Evolutionary conservation across 2,797 vertebrate species (phyloP), one percentile per base, ranked within the genome.

Genomic region (Eulemur rubriventer): DNA sequence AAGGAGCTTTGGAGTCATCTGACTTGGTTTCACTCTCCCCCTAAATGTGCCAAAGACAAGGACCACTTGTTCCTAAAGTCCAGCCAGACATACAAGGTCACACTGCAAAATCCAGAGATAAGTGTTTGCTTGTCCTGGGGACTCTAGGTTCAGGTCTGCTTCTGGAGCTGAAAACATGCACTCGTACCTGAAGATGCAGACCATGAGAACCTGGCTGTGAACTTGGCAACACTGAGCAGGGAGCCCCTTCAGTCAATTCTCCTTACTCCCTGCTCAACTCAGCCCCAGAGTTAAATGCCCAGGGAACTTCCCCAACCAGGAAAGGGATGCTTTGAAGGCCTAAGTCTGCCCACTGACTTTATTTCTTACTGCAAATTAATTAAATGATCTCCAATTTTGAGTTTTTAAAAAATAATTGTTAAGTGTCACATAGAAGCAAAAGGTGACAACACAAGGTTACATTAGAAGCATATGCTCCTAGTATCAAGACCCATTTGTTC

Each of bases 41-140:
- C 80, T 81, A 70, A 57, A 41, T 43, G 79, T 83, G 46, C 96
- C 95, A 86, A 89, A 38, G 94, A 81, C 0, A 30, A 80, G 75
- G 38, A 91, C 46, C 83, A 55, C 90, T 94, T 94, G 75, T 93
- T 91, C 92, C 87, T 73, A 63, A 83, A 87, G 82, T 61, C 92
- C 55, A 55, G 87, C 84, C 67, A 92, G 91, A 24, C 55, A 94
- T 55, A 91, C 35, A 43, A 83, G 75, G 50, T 85, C 89, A 82
- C 2, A 0, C 24, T 76, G 55, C 78, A 73, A 65, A 73, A 48
- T 35, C 65, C 50, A 50, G 63, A 61, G 76, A 79, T 28, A 16
- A 61, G 61, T 46, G 43, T 28, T 75, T 82, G 7, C 50, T 82
- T 41, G 33, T 72, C 50, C 33, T 9, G 61, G 59, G 61, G 52